Evolutionary conservation across 2,113 vertebrate species (phyloP).

Genomic region (Channa maculata): DNA sequence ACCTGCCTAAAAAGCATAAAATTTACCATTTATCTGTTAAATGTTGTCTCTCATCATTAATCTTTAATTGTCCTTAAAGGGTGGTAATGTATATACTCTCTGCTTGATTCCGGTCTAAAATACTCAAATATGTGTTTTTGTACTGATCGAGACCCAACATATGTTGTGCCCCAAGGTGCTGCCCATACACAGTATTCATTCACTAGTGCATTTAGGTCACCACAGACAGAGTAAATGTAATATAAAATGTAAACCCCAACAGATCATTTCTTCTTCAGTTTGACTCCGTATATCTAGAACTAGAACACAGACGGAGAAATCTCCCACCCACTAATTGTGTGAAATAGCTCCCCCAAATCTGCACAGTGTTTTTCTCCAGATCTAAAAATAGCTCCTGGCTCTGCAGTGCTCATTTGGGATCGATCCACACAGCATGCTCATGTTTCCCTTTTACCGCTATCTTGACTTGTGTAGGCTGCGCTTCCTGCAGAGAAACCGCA

Average conservation of each 20-base stretch:
- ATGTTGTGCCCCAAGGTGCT: slow-evolving; percentile 18
- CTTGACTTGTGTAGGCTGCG: slow-evolving; percentile 81
- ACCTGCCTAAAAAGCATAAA: too few species aligned
- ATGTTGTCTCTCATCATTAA: too few species aligned
- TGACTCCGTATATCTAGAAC: slow-evolving; percentile 30
- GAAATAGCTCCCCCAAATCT: slow-evolving; percentile 40
- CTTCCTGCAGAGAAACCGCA: slow-evolving; percentile 88
- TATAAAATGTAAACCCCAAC: neutral
- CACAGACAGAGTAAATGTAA: neutral
- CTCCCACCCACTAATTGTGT: slow-evolving; percentile 38
- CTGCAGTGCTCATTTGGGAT: slow-evolving; percentile 39
- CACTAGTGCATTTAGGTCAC: neutral
- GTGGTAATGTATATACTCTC: too few species aligned
- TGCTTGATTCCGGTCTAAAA: too few species aligned
- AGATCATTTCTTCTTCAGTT: neutral
- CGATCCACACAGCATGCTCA: slow-evolving; percentile 36
- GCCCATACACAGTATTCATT: neutral
- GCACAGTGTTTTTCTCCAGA: slow-evolving; percentile 21
- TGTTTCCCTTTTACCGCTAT: slow-evolving; percentile 5
- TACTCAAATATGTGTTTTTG: too few species aligned
- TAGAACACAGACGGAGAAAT: slow-evolving; percentile 25
- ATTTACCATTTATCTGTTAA: too few species aligned
- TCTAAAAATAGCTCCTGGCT: slow-evolving; percentile 61
- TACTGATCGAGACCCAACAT: neutral
- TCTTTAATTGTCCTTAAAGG: too few species aligned